Evolutionary conservation across 2,888 invertebrate genomes (phyloP), one percentile per base, ranked within the genome.

Genomic region (Electrophaes corylata): DNA sequence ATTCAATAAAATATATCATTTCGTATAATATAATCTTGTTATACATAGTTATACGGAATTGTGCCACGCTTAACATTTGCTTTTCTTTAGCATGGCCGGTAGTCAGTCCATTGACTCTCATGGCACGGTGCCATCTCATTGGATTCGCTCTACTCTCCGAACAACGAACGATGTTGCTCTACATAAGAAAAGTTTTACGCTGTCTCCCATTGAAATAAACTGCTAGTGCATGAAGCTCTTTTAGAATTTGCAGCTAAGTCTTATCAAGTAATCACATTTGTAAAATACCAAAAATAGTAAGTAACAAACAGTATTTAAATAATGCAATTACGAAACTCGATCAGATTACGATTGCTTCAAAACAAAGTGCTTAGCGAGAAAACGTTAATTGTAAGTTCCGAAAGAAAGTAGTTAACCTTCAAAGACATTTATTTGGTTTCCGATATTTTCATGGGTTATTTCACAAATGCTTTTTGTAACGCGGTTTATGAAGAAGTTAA

Each of bases 141-240:
- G 62, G 67, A 52, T 64, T 49, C 55, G 59, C 64, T 65, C 62
- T 62, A 62, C 65, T 62, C 57, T 58, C 51, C 33, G 62, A 67
- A 67, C 67, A 67, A 65, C 66, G 66, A 65, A 63, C 60, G 66
- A 63, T 57, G 64, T 62, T 67, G 67, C 64, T 67, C 67, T 65
- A 67, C 62, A 65, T 67, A 64, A 62, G 60, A 62, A 60, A 55
- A 58, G 52, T 65, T 65, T 60, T 62, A 60, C 65, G 55, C 57
- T 54, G 60, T 62, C 64, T 64, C 58, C 60, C 60, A 62, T 59
- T 66, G 62, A 62, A 62, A 62, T 55, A 52, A 56, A 56, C 29
- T 43, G 23, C 40, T 56, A 31, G 50, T 29, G 49, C 29, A 29
- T 33, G 37, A 6, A 41, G 11, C 35, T 48, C 40, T 50, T 59